Conservation (phyloP, 1,140 invertebrate species). For the Euschistus heros region DNA sequence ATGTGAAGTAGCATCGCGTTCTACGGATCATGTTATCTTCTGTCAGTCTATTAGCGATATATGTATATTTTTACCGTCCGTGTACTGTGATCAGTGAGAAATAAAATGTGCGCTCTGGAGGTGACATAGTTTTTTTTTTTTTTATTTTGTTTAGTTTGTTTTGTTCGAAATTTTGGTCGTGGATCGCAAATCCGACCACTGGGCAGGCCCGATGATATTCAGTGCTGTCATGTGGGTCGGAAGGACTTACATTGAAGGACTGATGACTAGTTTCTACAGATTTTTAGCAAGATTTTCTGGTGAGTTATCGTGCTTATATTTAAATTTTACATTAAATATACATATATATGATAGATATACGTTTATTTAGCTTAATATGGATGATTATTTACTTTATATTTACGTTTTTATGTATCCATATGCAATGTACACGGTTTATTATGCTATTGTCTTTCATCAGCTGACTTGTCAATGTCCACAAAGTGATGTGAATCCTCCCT, state of each 20-base stretch:
- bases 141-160: slow-evolving; percentile 4
- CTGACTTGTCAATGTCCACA: too few species aligned
- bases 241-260: slow-evolving; percentile 25
- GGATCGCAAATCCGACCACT: background rate
- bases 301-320: slow-evolving; percentile 14
- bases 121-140: slow-evolving; percentile 14
- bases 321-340: background rate
- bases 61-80: too few species aligned
- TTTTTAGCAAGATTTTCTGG: slow-evolving; percentile 28
- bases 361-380: too few species aligned
- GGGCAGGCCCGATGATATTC: background rate
- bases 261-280: slow-evolving; percentile 26
- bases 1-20: too few species aligned
- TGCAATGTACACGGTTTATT: too few species aligned
- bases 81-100: background rate
- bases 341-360: background rate
- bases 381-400: too few species aligned
- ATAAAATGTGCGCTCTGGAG: slow-evolving; percentile 13
- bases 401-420: too few species aligned
- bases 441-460: too few species aligned
- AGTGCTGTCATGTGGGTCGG: slow-evolving; percentile 13
- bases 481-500: too few species aligned
- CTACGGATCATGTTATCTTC: too few species aligned
- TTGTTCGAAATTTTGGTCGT: background rate
- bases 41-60: too few species aligned